Conservation (phyloP, 2,797 vertebrate species). For the Rhynchonycteris naso region DNA sequence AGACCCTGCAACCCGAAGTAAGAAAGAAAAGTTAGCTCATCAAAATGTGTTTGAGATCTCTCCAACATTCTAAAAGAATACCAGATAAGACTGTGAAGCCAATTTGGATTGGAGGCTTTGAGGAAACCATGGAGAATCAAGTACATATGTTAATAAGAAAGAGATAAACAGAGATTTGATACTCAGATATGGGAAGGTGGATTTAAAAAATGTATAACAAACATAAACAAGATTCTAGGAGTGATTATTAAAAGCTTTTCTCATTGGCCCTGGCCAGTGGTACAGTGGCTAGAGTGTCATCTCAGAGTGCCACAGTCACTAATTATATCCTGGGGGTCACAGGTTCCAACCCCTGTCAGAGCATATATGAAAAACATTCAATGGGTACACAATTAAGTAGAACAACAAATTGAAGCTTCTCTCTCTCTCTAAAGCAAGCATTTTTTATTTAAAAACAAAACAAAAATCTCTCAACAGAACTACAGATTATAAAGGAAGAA, state of each 20-base stretch:
- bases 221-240: not conserved
- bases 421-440: not conserved
- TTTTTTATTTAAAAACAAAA: not conserved
- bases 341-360: too few relatives aligned
- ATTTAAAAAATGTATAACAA: slow-evolving; percentile 30
- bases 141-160: slow-evolving; percentile 13
- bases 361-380: too few relatives aligned
- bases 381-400: too few relatives aligned
- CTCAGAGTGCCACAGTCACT: too few relatives aligned
- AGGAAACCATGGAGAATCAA: slow-evolving; percentile 7
- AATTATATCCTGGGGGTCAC: too few relatives aligned
- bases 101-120: not conserved
- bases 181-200: not conserved
- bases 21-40: slow-evolving; percentile 1
- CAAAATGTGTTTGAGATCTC: not conserved
- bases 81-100: not conserved
- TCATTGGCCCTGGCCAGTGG: not conserved
- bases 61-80: slow-evolving; percentile 3
- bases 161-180: not conserved
- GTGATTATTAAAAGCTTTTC: not conserved
- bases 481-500: slow-evolving; percentile 12
- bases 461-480: not conserved
- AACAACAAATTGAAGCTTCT: too few relatives aligned
- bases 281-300: too few relatives aligned
- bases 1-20: not conserved